A percentile compares a stretch with the other conserved stretches of the same genome.
These are phyloP conservation scores for Sylvilagus bachmani DNA, from an alignment of 2,113 vertebrate genomes.

Conservation along the genomic window DNA sequence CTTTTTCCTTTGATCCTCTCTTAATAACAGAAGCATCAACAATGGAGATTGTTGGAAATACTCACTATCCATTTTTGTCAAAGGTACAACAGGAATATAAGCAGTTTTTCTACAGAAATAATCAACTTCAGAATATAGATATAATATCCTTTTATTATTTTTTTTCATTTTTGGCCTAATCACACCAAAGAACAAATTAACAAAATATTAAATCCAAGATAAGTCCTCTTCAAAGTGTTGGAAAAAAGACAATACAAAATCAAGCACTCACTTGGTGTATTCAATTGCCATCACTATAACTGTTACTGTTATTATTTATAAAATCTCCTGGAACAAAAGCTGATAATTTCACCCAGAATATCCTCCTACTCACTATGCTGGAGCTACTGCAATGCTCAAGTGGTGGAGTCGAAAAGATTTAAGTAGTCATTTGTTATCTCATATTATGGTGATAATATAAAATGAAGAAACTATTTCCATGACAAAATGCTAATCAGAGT, in stretches of 20 bases:
- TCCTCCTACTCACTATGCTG: background rate
- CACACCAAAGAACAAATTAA: background rate
- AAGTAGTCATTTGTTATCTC: slow-evolving; percentile 13
- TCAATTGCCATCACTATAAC: background rate
- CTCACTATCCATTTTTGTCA: background rate
- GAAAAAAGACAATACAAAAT: background rate
- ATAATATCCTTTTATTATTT: background rate
- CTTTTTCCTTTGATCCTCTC: background rate
- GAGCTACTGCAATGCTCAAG: background rate
- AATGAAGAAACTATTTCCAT: slow-evolving; percentile 56
- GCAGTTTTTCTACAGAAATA: background rate
- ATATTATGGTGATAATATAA: rapidly evolving
- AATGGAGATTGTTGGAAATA: background rate
- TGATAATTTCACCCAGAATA: background rate
- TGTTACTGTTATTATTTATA: background rate
- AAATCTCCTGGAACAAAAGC: background rate
- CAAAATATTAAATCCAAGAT: background rate
- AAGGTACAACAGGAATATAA: background rate
- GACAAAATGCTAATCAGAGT: slow-evolving; percentile 54
- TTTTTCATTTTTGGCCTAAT: background rate
- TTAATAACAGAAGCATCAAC: background rate
- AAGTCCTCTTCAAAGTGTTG: background rate
- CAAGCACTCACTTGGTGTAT: background rate
- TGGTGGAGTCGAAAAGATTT: background rate
- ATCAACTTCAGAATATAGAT: background rate